These are phyloP conservation scores for Xylocampa areola DNA, from an alignment of 2,888 invertebrate genomes.

Conservation along the genomic window DNA sequence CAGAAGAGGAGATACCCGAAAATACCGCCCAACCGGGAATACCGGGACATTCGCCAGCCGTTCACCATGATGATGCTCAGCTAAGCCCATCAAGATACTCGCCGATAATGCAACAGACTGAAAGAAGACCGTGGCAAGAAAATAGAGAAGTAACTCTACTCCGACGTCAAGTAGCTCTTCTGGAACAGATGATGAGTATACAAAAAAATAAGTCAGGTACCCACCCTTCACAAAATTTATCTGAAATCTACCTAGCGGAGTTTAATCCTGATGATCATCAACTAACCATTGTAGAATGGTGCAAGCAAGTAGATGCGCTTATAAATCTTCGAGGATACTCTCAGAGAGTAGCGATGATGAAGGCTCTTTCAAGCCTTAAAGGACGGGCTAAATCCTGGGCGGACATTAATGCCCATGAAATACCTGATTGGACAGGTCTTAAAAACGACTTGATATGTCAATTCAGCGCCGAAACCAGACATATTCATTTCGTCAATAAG, in stretches of 20 bases:
- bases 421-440: not conserved
- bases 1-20: too few species aligned
- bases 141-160: not conserved
- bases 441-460: conserved; percentile 4
- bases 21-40: too few species aligned
- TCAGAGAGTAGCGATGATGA: not conserved
- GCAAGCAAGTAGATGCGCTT: conserved; percentile 1
- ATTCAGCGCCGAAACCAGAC: not conserved
- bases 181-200: not conserved
- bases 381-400: conserved; percentile 1
- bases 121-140: too few species aligned
- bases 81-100: too few species aligned
- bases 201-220: too few species aligned
- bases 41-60: too few species aligned
- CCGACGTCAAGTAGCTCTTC: not conserved
- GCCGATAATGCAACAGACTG: too few species aligned
- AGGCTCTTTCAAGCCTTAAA: not conserved
- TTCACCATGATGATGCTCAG: too few species aligned
- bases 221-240: not conserved
- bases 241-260: not conserved
- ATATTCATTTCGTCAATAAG: conserved; percentile 1
- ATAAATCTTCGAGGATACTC: conserved; percentile 1
- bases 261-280: conserved; percentile 1
- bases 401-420: not conserved
- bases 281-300: conserved; percentile 8